These are phyloP conservation scores for Drosophila serrata DNA, from an alignment of 1,140 invertebrate genomes.

Conservation along the genomic window DNA sequence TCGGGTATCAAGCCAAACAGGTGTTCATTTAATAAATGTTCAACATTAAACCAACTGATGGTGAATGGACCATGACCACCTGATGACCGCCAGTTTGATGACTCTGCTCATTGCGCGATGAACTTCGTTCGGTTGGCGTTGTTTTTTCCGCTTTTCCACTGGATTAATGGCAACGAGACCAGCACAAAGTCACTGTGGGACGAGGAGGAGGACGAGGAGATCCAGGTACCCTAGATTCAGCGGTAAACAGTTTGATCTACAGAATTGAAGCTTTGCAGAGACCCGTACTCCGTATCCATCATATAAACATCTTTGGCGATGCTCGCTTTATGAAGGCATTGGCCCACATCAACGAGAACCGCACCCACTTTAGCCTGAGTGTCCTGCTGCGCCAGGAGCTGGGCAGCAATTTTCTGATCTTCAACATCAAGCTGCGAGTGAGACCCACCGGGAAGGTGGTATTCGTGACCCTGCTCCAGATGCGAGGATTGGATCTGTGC, in stretches of 20 bases:
- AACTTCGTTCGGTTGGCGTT: constrained; percentile 11
- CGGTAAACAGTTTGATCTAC: neutral
- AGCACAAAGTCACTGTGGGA: constrained; percentile 30
- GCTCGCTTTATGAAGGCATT: constrained; percentile 39
- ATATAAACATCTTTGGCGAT: constrained; percentile 49
- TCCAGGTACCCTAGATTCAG: neutral
- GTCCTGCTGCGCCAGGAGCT: constrained; percentile 33
- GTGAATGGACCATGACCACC: constrained; percentile 13
- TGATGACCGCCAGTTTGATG: neutral
- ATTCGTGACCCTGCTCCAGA: constrained; percentile 39
- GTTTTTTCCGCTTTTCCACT: constrained; percentile 15
- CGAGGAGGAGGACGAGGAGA: constrained; percentile 15
- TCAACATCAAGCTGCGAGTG: constrained; percentile 48
- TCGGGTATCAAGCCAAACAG: too few species aligned
- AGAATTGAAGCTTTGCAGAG: constrained; percentile 13
- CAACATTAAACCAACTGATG: neutral
- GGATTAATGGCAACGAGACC: constrained; percentile 11
- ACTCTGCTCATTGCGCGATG: constrained; percentile 36
- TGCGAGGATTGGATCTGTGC: constrained; percentile 53
- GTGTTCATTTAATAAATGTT: constrained; percentile 18
- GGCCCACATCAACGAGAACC: constrained; percentile 21
- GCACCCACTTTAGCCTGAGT: constrained; percentile 40
- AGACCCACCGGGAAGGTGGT: neutral
- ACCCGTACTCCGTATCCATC: constrained; percentile 20
- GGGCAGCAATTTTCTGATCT: constrained; percentile 67